These are phyloP conservation scores for Anthophora plumipes DNA, from an alignment of 2,888 invertebrate species.

Conservation along the genomic window DNA sequence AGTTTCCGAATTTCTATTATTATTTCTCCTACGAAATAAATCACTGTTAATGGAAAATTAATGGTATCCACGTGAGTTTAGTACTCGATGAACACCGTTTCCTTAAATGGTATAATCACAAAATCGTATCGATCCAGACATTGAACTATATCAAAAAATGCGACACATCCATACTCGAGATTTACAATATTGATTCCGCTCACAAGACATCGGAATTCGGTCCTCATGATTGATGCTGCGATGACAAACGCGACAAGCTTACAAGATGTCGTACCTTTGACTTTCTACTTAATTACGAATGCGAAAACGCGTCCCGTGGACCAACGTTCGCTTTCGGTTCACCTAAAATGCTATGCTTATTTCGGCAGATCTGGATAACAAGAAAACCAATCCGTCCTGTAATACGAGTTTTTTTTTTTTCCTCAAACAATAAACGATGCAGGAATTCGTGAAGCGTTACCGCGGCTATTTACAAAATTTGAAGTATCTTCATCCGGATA, in stretches of 20 bases:
- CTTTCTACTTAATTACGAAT: slow-evolving; percentile 61
- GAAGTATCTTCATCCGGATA: slow-evolving; percentile 17
- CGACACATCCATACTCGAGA: slow-evolving; percentile 15
- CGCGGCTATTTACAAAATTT: slow-evolving; percentile 27
- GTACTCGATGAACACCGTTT: not conserved
- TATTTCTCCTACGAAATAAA: not conserved
- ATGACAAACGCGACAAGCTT: slow-evolving; percentile 57
- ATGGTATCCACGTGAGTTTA: not conserved
- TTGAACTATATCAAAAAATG: not conserved
- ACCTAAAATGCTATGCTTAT: slow-evolving; percentile 17
- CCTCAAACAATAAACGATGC: slow-evolving; percentile 35
- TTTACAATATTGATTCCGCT: slow-evolving; percentile 57
- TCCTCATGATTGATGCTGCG: slow-evolving; percentile 58
- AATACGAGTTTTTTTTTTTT: slow-evolving; percentile 19
- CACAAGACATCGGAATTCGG: slow-evolving; percentile 64
- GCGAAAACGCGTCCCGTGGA: slow-evolving; percentile 35
- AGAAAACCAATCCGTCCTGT: slow-evolving; percentile 5
- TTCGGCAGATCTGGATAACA: not conserved
- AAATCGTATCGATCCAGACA: not conserved
- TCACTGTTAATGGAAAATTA: not conserved
- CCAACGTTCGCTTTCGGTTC: slow-evolving; percentile 20
- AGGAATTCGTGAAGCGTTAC: slow-evolving; percentile 36
- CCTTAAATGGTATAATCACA: not conserved
- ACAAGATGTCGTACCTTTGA: slow-evolving; percentile 46
- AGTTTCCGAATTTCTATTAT: not conserved